Evolutionary conservation across 2,888 invertebrate genomes (phyloP).

Genomic region (Cheilosia soror): DNA sequence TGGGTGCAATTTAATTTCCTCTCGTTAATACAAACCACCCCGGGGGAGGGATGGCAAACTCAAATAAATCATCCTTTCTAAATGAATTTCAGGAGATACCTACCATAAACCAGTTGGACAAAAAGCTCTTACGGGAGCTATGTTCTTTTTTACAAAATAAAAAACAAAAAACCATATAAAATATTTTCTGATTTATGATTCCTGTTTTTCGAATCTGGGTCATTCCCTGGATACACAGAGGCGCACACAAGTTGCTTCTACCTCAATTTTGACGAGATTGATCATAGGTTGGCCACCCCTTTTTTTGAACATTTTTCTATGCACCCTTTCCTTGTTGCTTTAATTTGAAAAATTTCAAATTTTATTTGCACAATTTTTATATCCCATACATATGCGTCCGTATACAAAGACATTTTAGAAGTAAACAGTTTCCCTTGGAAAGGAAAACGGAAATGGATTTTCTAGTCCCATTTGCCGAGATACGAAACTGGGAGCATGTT

Average conservation of each 20-base stretch:
- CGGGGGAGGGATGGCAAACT: neutral
- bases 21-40: conserved; percentile 3
- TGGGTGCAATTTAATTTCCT: conserved; percentile 46
- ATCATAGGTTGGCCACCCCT: conserved; percentile 8
- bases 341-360: neutral
- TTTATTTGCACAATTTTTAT: no score
- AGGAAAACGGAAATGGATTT: conserved; percentile 4
- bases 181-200: conserved; percentile 43
- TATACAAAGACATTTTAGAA: conserved; percentile 6
- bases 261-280: conserved; percentile 21
- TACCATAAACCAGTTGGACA: neutral
- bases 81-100: neutral
- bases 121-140: neutral
- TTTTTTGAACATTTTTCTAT: neutral
- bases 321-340: neutral
- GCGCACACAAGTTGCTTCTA: neutral
- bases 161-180: conserved; percentile 2
- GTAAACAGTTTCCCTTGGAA: conserved; percentile 37
- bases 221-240: conserved; percentile 15
- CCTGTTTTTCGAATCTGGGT: conserved; percentile 45
- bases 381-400: neutral
- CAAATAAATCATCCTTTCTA: conserved; percentile 38
- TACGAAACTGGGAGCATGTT: no score
- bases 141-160: neutral
- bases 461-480: neutral